Evolutionary conservation across 2,797 vertebrate genomes (phyloP), one percentile per base, ranked within the genome.

Genomic region (Kryptopterus vitreolus): DNA sequence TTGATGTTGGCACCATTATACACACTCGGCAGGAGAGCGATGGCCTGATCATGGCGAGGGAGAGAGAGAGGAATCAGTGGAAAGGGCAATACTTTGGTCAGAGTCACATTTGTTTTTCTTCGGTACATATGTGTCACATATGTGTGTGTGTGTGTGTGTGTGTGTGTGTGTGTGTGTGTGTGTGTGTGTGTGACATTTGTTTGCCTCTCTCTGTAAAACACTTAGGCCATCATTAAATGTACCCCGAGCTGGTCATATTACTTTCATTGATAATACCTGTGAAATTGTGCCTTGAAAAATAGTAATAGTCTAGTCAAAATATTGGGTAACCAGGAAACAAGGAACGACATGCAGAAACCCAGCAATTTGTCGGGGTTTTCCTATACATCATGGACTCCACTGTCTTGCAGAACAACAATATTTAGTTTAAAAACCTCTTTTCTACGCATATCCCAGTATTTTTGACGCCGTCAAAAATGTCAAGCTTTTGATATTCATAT

Each of bases 1-100:
- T 68, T 77, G 73, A 62, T 77, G 74, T 71, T 74, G 71, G 57
- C 80, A 33, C 16, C 46, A 77, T 76, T 77, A 55, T 55, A 72
- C 58, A 58, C 50, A 50, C 72, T 53, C 57, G 48, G 31, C 66
- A 55, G 55, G 53, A 81, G 55, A 69, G 53, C 38, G 52, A 38
- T 31, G 50, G 31, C 65, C 79, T 59, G 58, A 46, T 66, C 71
- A 58, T 69, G 53, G 48, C 33, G 46, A 63, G 29, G n/a, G 78
- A 79, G 29, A 31, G 78, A 79, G 68, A 31, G 43, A 22, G 43
- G 68, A 26, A 20, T 31, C 65, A 24, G 26, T 48, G 66, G 22
- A 79, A 79, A 79, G 77, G 77, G 24, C 66, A 79, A 29, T 63
- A 68, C 52, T 57, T 26, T 52, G 52, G 43, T 69, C 52, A 66